A percentile compares a stretch with the other conserved stretches of the same genome.
Conservation (phyloP, 2,113 vertebrate species). For the Nothoprocta pentlandii region DNA sequence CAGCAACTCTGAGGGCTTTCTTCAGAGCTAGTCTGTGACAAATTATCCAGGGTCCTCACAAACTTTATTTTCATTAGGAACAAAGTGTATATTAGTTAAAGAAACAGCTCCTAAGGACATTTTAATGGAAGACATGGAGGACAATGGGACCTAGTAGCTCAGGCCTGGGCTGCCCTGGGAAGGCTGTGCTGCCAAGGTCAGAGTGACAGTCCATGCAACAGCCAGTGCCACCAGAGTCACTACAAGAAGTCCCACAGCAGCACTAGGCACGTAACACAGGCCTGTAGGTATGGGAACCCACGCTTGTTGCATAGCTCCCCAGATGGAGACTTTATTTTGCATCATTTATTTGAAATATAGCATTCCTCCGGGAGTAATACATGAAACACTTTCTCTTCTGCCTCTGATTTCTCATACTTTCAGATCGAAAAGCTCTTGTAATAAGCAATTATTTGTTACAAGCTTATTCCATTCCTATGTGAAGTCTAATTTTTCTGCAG, state of each 20-base stretch:
- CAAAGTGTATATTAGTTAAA: neutral
- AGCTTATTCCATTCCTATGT: neutral
- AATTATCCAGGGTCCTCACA: neutral
- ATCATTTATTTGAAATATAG: neutral
- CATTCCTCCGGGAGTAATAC: neutral
- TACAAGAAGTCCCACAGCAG: neutral
- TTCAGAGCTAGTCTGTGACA: neutral
- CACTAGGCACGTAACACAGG: fast-evolving
- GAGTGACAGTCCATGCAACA: neutral
- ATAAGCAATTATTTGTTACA: slow-evolving; percentile 49
- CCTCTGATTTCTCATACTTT: neutral
- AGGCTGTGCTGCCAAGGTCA: fast-evolving
- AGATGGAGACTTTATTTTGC: neutral
- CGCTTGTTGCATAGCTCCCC: neutral
- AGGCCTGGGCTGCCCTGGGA: neutral
- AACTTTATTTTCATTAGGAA: neutral
- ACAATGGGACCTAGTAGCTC: fast-evolving
- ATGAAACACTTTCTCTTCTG: neutral
- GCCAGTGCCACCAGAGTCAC: neutral
- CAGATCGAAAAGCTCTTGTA: slow-evolving; percentile 28
- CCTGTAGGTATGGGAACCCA: neutral
- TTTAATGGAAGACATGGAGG: neutral
- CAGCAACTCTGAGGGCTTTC: neutral
- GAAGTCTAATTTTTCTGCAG: neutral
- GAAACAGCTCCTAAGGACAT: neutral